Conservation (phyloP, 1,140 invertebrate species). For the Sycobia sp. region DNA sequence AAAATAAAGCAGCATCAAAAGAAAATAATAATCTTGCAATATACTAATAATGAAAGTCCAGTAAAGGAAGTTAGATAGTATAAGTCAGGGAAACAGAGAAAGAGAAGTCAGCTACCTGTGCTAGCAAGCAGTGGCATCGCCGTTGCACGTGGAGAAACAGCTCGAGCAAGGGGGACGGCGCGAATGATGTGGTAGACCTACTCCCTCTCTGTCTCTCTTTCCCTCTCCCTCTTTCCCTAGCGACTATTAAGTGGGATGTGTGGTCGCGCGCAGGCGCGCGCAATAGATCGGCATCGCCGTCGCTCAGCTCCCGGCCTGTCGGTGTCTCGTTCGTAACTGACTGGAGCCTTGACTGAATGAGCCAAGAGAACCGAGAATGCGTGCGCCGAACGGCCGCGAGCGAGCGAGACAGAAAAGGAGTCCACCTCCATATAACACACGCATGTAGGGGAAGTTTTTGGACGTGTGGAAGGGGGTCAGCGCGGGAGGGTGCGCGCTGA, state of each 20-base stretch:
- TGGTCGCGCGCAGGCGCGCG: constrained; percentile 8
- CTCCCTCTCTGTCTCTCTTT: not conserved
- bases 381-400: constrained; percentile 43
- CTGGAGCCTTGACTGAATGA: constrained; percentile 56
- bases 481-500: constrained; percentile 40
- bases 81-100: too few relatives aligned
- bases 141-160: not conserved
- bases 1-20: too few relatives aligned
- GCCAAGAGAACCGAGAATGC: constrained; percentile 50
- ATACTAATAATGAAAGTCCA: too few relatives aligned
- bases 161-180: not conserved
- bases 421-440: constrained; percentile 45
- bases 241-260: constrained; percentile 25
- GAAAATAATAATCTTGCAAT: too few relatives aligned
- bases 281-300: not conserved
- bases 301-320: constrained; percentile 45
- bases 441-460: constrained; percentile 60
- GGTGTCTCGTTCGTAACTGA: constrained; percentile 60
- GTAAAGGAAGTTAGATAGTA: too few relatives aligned
- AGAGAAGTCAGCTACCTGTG: constrained; percentile 9
- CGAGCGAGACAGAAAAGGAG: constrained; percentile 55
- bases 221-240: not conserved
- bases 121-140: constrained; percentile 1
- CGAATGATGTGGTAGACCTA: too few relatives aligned
- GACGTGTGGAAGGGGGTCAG: constrained; percentile 41